These are phyloP conservation scores for Bos javanicus DNA, from an alignment of 2,113 vertebrate species.

Conservation along the genomic window DNA sequence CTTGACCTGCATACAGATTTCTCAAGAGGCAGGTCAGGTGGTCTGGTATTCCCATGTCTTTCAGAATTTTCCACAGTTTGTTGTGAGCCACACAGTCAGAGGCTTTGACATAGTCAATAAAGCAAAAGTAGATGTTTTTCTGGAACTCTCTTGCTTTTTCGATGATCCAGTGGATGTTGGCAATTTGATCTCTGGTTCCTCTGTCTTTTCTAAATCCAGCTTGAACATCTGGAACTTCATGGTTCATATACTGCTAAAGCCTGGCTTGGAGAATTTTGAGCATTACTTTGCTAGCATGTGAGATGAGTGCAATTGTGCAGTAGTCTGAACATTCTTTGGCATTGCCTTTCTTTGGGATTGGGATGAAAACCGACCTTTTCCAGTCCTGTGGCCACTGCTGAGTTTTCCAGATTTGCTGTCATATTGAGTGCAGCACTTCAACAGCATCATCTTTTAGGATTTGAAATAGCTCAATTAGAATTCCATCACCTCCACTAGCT, in stretches of 20 bases:
- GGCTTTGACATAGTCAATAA: background rate
- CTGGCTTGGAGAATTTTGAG: background rate
- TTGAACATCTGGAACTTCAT: background rate
- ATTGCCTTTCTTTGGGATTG: background rate
- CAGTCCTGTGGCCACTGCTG: background rate
- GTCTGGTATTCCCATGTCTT: background rate
- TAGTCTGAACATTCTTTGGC: background rate
- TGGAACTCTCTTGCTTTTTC: background rate
- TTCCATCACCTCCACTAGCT: background rate
- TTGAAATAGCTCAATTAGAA: background rate
- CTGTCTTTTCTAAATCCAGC: background rate
- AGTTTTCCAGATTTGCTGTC: background rate
- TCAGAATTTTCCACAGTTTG: background rate
- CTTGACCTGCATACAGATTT: background rate
- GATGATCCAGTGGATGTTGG: background rate
- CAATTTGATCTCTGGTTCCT: background rate
- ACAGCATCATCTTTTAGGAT: background rate
- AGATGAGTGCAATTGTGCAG: background rate
- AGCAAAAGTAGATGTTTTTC: background rate
- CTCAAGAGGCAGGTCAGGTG: background rate
- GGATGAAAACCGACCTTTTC: background rate
- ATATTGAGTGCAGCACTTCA: background rate
- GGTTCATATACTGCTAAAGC: background rate
- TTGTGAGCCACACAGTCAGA: background rate
- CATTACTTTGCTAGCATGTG: background rate